phyloP scores from a whole-genome alignment of 2,888 invertebrate species.

The Caenorhabditis sulstoni region DNA sequence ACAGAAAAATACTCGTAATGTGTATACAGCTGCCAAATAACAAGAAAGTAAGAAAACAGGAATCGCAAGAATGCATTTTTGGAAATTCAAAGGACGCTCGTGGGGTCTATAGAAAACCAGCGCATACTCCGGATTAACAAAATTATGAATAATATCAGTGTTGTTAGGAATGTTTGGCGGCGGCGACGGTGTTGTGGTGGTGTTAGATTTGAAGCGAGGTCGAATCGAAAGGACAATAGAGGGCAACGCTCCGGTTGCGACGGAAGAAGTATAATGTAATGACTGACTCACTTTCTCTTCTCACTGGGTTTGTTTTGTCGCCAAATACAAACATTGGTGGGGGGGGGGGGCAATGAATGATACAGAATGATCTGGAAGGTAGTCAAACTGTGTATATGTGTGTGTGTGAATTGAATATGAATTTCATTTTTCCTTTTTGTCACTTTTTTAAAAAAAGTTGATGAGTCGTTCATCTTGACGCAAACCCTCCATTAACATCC shows the following conservation, averaged over 20 bases:
- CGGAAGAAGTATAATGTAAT: conserved; percentile 3
- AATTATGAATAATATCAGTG: conserved; percentile 4
- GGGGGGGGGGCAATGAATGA: no score
- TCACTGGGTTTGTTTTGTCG: conserved; percentile 22
- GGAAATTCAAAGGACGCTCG: conserved; percentile 3
- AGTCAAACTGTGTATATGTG: no score
- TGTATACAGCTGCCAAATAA: conserved; percentile 4
- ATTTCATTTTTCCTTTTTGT: not conserved
- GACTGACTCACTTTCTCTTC: conserved; percentile 12
- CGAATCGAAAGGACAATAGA: conserved; percentile 28
- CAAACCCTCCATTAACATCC: not conserved
- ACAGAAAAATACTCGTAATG: conserved; percentile 6
- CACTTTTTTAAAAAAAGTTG: not conserved
- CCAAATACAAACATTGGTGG: not conserved
- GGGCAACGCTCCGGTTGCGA: not conserved
- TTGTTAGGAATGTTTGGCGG: conserved; percentile 12
- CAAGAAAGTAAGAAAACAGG: conserved; percentile 35
- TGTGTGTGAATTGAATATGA: no score
- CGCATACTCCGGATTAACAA: conserved; percentile 33
- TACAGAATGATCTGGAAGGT: no score
- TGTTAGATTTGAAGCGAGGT: conserved; percentile 25
- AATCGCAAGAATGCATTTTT: conserved; percentile 37
- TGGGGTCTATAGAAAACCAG: conserved; percentile 24
- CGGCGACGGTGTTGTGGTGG: not conserved
- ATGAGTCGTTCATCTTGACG: not conserved